Evolutionary conservation across 2,888 invertebrate species (phyloP), one percentile per base, ranked within the genome.

Genomic region (Cosmopolites sordidus): DNA sequence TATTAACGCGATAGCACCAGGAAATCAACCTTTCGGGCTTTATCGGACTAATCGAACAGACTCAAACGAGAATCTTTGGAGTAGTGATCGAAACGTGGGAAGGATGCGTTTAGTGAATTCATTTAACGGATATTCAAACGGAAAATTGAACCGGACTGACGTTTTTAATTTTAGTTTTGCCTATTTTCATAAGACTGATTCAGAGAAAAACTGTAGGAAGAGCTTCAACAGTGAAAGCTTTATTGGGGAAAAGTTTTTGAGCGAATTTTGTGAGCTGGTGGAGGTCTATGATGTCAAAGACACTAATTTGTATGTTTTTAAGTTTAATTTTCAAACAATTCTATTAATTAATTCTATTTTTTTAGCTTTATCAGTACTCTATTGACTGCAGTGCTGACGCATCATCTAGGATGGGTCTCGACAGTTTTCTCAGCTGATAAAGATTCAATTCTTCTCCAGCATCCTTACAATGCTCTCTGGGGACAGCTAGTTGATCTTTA

Each of bases 401-500:
- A 93, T 73, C 94, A 94, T 70, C 80, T 94, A 33, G 92, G 92
- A 14, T 94, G 94, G 94, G 91, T 93, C 50, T 82, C 87, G 22
- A 90, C 92, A 0, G 86, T 91, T 48, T 70, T 51, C 61, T 38
- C 44, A 16, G 12, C 39, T 8, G 44, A 56, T 29, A 73, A 75
- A 58, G 68, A 73, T 50, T 77, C 78, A 8, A 76, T 81, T 72
- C 65, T 83, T 54, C 78, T 79, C 56, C 82, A 83, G 67, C 57
- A 60, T 11, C 87, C 91, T 0, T 92, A 91, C 73, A 94, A 93
- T 75, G 91, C 92, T 0, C 73, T 93, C 0, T 92, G 93, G 93
- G 90, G 90, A 0, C 94, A 95, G 67, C 78, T 94, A 58, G 83
- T 86, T 27, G 92, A 94, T 69, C 76, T 94, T 17, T 89, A 87